Base-by-base conservation (phyloP, 1,140 invertebrate species). In the Octopus sinensis region DNA sequence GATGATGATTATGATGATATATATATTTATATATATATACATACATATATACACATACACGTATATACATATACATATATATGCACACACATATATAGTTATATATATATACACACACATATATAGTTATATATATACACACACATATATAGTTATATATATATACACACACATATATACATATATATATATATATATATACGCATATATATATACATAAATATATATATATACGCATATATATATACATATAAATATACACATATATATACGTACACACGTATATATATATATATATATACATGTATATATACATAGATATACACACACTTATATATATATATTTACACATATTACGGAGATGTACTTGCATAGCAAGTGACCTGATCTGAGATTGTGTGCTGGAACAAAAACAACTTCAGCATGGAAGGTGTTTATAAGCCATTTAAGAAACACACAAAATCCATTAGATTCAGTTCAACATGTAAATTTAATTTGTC, bases 141-240 rank as follows among this genome's bases (percentile, higher is more conserved):
- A 62, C 17, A 62, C 56, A 62, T 62, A 62, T 62, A 62, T 62
- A 62, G 6, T 9, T 62, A 17, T 17, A 62, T 62, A 62, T 62
- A 62, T 17, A 62, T 62, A 62, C 17, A 62, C 17, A 17, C 56
- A 62, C 17, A 62, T 62, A 62, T 17, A 62, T 62, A 17, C 17
- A 62, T 62, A 62, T 62, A 62, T 62, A 62, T 17, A 62, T 62
- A 62, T 62, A 62, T 62, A 62, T 62, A 62, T 62, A 62, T 62
- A 62, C 17, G 17, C 17, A 62, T 62, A 17, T 17, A 62, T 62
- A 62, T 62, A 62, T 62, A 17, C 17, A 62, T 62, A 62, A 9
- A 17, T 17, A 62, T 62, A 62, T 62, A 62, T 62, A 62, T 62
- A 62, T 62, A 62, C 17, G 17, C 17, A 62, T 17, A 62, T 62